Base-by-base conservation (phyloP, 2,113 vertebrate genomes). In the Anoplopoma fimbria region DNA sequence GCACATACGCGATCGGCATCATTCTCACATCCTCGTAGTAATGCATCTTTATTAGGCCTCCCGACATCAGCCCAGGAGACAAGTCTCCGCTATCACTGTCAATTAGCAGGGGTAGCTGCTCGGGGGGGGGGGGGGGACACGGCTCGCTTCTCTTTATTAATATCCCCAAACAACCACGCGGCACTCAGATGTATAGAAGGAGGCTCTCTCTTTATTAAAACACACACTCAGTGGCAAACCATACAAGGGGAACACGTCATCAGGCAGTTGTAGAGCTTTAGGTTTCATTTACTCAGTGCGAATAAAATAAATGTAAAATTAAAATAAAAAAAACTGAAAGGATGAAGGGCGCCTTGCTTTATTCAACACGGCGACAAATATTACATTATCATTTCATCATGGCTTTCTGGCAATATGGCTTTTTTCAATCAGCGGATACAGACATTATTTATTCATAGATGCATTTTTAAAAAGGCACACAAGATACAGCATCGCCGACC, bases 381-480 rank as follows among this genome's bases (percentile, higher is more conserved):
- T 93, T 92, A 91, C 92, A 94, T 93, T 90, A 87, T 91, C 88
- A 91, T 93, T 94, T 93, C 89, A 94, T 92, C 90, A 93, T 87
- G 88, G 89, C 90, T 92, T 87, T 82, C 71, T 88, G 85, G 86
- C 85, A 91, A 82, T 92, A 90, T 90, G 89, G 92, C 91, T 93
- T 93, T 90, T 51, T 23, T 51, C 92, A 92, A 91, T 92, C 90
- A 93, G 88, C 40, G 12, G 72, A 83, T 86, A 87, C 82, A 77
- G 47, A 77, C 80, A 90, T 93, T 86, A 93, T 91, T 93, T 91
- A 93, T 93, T 93, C 93, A 93, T 92, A 38, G 77, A 90, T 88
- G 88, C 91, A 88, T 90, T 91, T 93, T 90, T 69, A n/a, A 92
- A 90, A 90, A 93, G 89, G 91, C 92, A 91, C 91, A 91, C 81